These are phyloP conservation scores for Mycteria americana DNA, from an alignment of 2,797 vertebrate species.

Conservation along the genomic window DNA sequence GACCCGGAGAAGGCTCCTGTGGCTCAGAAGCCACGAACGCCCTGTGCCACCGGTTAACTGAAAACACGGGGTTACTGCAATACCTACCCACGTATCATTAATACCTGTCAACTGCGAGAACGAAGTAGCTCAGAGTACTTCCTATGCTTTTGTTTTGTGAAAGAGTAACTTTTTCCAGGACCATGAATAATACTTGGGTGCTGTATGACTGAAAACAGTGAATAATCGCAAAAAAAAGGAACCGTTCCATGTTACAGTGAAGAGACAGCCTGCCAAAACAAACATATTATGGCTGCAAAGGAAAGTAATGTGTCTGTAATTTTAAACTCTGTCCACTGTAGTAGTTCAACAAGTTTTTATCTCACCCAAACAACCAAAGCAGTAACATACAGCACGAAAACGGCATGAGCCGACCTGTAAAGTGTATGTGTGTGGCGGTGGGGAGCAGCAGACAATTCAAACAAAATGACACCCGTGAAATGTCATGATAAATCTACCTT, in stretches of 20 bases:
- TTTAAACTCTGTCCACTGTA: constrained; percentile 65
- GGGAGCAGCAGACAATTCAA: background rate
- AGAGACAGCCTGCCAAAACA: constrained; percentile 43
- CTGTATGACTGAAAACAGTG: constrained; percentile 40
- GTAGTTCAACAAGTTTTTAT: constrained; percentile 57
- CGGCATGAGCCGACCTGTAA: background rate
- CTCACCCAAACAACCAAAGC: constrained; percentile 15
- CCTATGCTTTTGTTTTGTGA: constrained; percentile 27
- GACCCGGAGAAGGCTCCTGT: background rate
- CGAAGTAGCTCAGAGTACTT: background rate
- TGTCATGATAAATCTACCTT: background rate
- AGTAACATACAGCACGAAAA: background rate
- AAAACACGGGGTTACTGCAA: background rate
- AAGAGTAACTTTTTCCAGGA: constrained; percentile 61
- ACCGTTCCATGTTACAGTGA: constrained; percentile 26
- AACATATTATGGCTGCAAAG: constrained; percentile 64
- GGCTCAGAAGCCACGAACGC: background rate
- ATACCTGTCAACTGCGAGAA: background rate
- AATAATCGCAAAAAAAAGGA: constrained; percentile 54
- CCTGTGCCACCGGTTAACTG: fast-evolving
- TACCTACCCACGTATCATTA: background rate
- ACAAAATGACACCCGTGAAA: background rate
- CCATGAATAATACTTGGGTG: constrained; percentile 48
- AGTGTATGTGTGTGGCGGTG: background rate
- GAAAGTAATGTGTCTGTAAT: constrained; percentile 63